phyloP scores from a whole-genome alignment of 2,797 vertebrate genomes.

The Salmo trutta region DNA sequence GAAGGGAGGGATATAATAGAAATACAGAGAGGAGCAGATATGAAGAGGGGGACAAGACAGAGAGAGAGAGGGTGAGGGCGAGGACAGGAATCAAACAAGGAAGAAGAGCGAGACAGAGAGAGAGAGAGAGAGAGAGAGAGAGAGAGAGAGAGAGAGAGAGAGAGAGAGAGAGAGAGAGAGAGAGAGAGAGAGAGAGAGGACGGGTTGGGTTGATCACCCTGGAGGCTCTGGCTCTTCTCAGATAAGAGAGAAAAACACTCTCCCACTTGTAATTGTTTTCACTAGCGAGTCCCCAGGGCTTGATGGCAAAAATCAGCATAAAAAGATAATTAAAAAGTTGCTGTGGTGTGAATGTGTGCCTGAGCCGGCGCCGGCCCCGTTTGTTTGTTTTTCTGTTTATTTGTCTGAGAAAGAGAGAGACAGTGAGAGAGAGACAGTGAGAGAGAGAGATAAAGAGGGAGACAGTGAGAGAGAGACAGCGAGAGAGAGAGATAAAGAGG shows the following conservation, averaged over 20 bases:
- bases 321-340: constrained; percentile 63
- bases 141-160: neutral
- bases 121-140: neutral
- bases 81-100: too few species aligned
- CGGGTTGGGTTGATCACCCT: constrained; percentile 38
- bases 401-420: constrained; percentile 18
- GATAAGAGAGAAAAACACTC: constrained; percentile 54
- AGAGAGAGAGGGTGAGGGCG: too few species aligned
- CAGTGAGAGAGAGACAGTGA: constrained; percentile 11
- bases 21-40: too few species aligned
- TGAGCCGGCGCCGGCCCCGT: neutral
- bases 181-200: neutral
- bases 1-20: too few species aligned
- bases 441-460: neutral
- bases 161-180: neutral
- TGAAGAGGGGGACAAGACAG: too few species aligned
- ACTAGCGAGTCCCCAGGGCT: constrained; percentile 45
- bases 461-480: neutral
- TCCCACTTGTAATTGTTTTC: constrained; percentile 59
- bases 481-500: too few species aligned
- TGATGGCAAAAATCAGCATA: constrained; percentile 57
- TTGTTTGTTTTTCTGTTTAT: neutral
- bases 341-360: constrained; percentile 25
- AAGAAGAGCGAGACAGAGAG: too few species aligned
- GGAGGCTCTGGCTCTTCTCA: constrained; percentile 46